A percentile compares a stretch with the other conserved stretches of the same genome.
Conservation (phyloP, 1,140 invertebrate species). For the Dysdera silvatica region DNA sequence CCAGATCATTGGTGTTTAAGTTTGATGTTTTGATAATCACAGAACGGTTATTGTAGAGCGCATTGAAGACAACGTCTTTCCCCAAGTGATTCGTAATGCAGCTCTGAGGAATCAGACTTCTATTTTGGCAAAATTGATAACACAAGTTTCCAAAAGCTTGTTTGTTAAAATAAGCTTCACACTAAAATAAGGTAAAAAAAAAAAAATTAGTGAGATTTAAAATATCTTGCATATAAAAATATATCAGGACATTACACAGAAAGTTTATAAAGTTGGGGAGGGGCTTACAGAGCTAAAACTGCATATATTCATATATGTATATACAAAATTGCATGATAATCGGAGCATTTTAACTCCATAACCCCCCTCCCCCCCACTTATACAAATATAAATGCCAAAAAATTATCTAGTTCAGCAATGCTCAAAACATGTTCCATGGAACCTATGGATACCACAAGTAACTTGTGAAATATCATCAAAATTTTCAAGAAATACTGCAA, state of each 20-base stretch:
- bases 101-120: constrained; percentile 48
- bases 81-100: constrained; percentile 52
- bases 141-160: constrained; percentile 52
- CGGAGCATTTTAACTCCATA: too few relatives aligned
- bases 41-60: constrained; percentile 47
- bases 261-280: not conserved
- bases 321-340: too few relatives aligned
- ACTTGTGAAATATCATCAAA: too few relatives aligned
- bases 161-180: constrained; percentile 47
- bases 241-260: not conserved
- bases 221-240: not conserved
- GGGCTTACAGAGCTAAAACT: too few relatives aligned
- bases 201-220: not conserved
- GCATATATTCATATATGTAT: too few relatives aligned
- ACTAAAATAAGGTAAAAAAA: constrained; percentile 45
- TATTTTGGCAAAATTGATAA: constrained; percentile 48
- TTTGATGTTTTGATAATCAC: constrained; percentile 50
- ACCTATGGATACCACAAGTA: too few relatives aligned
- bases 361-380: too few relatives aligned
- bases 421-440: too few relatives aligned
- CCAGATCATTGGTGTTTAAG: constrained; percentile 16
- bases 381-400: too few relatives aligned
- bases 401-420: too few relatives aligned
- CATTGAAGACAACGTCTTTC: constrained; percentile 54
- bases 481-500: too few relatives aligned